These are phyloP conservation scores for Macrostomum cliftonense DNA, from an alignment of 2,888 invertebrate species.

Conservation along the genomic window DNA sequence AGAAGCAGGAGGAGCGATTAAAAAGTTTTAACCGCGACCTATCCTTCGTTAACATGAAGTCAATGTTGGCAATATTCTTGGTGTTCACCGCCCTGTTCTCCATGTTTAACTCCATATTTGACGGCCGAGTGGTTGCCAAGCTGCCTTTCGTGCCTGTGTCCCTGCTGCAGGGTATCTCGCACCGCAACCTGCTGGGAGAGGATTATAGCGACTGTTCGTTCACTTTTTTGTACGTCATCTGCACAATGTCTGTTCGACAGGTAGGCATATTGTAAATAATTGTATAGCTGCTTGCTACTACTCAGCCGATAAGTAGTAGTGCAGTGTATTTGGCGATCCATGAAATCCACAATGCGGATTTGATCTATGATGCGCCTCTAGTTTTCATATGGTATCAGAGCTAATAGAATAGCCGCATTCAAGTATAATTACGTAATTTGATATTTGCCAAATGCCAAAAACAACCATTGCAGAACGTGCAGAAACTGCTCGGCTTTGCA, in stretches of 20 bases:
- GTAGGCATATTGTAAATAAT: slow-evolving; percentile 24
- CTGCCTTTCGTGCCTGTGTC: slow-evolving; percentile 82
- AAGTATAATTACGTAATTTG: too few relatives aligned
- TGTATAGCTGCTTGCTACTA: too few relatives aligned
- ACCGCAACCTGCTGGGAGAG: slow-evolving; percentile 81
- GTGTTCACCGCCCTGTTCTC: slow-evolving; percentile 90
- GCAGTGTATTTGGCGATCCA: too few relatives aligned
- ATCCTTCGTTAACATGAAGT: slow-evolving; percentile 89
- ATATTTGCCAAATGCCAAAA: too few relatives aligned
- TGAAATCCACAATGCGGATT: too few relatives aligned
- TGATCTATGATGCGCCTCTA: too few relatives aligned
- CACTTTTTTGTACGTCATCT: slow-evolving; percentile 90
- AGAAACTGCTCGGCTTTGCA: slow-evolving; percentile 85
- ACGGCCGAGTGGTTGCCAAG: slow-evolving; percentile 88
- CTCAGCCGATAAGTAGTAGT: too few relatives aligned
- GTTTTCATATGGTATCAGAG: too few relatives aligned
- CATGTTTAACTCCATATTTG: slow-evolving; percentile 96
- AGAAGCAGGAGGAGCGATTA: slow-evolving; percentile 83
- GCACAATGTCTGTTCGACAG: slow-evolving; percentile 94
- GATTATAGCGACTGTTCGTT: slow-evolving; percentile 96
- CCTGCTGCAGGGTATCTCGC: slow-evolving; percentile 81
- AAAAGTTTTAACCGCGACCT: slow-evolving; percentile 91
- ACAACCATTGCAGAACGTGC: slow-evolving; percentile 57
- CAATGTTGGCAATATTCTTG: slow-evolving; percentile 98
- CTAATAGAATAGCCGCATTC: too few relatives aligned